Conservation (phyloP, 2,888 invertebrate species). For the Coelinius sp. region DNA sequence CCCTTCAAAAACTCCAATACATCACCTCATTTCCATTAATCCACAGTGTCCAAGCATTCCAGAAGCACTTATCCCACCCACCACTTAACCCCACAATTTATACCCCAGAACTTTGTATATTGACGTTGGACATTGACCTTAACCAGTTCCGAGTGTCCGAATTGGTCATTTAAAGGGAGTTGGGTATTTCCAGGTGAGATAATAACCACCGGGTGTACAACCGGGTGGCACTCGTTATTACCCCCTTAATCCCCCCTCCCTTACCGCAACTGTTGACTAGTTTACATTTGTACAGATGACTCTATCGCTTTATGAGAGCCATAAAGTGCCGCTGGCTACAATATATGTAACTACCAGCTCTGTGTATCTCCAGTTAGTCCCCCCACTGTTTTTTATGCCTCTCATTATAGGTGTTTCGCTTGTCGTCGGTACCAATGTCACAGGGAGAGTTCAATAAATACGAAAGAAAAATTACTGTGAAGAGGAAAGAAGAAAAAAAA, state of each 20-base stretch:
- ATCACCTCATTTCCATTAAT: not conserved
- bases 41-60: not conserved
- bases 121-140: not conserved
- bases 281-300: conserved; percentile 59
- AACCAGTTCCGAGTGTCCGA: not conserved
- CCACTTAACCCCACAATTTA: not conserved
- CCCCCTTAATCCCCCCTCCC: not conserved
- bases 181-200: conserved; percentile 31
- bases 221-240: not conserved
- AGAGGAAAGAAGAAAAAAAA: conserved; percentile 12
- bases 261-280: conserved; percentile 12
- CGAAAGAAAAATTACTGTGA: not conserved
- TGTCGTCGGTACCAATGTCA: conserved; percentile 48
- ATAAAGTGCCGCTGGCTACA: conserved; percentile 58
- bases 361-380: conserved; percentile 40
- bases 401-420: conserved; percentile 55
- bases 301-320: conserved; percentile 63
- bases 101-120: not conserved
- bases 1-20: not conserved
- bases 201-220: conserved; percentile 30
- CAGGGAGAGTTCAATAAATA: conserved; percentile 10
- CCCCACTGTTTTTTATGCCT: conserved; percentile 57
- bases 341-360: conserved; percentile 16
- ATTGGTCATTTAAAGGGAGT: not conserved
- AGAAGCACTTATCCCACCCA: not conserved